These are phyloP conservation scores for Rhabdophis nuchalis DNA, from an alignment of 2,797 vertebrate genomes.

Conservation along the genomic window DNA sequence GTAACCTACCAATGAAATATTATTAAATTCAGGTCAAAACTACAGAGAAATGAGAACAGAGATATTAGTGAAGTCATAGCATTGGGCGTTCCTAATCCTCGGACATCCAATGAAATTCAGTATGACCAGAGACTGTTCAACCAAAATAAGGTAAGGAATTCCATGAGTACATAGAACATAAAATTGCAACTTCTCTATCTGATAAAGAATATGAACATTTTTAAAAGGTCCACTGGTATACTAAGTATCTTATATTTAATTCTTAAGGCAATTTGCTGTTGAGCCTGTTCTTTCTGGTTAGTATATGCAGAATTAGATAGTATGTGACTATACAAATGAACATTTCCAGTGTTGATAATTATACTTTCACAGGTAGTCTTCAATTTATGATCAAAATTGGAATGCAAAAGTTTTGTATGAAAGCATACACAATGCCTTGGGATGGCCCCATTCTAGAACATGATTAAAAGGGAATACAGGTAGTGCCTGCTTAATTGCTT, in stretches of 20 bases:
- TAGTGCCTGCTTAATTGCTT: not conserved
- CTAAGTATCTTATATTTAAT: not conserved
- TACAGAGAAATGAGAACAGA: slow-evolving; percentile 94
- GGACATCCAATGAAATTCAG: slow-evolving; percentile 84
- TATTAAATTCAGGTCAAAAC: slow-evolving; percentile 82
- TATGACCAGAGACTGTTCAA: slow-evolving; percentile 97
- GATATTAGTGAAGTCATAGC: slow-evolving; percentile 97
- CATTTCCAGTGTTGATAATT: not conserved
- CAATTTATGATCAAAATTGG: not conserved
- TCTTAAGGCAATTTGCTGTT: not conserved
- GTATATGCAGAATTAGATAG: not conserved
- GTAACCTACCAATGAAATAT: slow-evolving; percentile 3
- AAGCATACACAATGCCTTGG: too few relatives aligned
- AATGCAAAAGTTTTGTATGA: not conserved
- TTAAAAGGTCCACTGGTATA: not conserved
- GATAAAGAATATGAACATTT: not conserved
- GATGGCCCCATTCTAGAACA: not conserved
- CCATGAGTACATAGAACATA: not conserved
- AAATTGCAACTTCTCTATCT: not conserved
- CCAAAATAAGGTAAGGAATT: slow-evolving; percentile 83
- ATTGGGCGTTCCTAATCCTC: slow-evolving; percentile 88
- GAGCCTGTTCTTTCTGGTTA: not conserved
- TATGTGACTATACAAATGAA: not conserved
- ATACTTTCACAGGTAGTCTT: not conserved
- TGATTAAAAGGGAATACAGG: not conserved